phyloP scores from a whole-genome alignment of 1,140 invertebrate genomes.

The Drosophila oshimai region DNA sequence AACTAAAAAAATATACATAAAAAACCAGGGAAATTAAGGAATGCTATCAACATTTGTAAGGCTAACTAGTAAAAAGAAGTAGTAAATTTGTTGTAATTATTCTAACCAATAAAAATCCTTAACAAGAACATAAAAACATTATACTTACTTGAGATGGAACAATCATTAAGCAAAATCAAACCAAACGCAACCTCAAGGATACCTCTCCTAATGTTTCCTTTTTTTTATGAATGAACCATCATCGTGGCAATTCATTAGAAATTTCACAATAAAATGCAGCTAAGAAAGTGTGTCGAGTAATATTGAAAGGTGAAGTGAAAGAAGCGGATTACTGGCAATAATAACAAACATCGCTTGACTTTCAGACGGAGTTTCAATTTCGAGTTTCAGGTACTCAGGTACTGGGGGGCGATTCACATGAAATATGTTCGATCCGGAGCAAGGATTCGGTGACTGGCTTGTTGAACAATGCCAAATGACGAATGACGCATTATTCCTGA shows the following conservation, averaged over 20 bases:
- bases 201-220: slow-evolving; percentile 12
- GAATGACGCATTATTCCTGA: slow-evolving; percentile 65
- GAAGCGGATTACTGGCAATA: slow-evolving; percentile 43
- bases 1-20: not conserved
- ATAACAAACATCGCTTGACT: slow-evolving; percentile 74
- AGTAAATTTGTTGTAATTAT: too few relatives aligned
- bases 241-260: slow-evolving; percentile 70
- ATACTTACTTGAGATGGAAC: slow-evolving; percentile 1
- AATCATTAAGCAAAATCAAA: slow-evolving; percentile 56
- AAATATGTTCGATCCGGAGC: slow-evolving; percentile 38
- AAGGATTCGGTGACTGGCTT: slow-evolving; percentile 23
- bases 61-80: too few relatives aligned
- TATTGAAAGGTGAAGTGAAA: slow-evolving; percentile 13
- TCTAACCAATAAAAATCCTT: too few relatives aligned
- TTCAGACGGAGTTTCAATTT: slow-evolving; percentile 24
- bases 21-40: too few relatives aligned
- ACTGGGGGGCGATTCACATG: slow-evolving; percentile 39
- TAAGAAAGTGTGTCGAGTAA: slow-evolving; percentile 2
- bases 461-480: slow-evolving; percentile 70
- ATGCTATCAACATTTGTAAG: too few relatives aligned
- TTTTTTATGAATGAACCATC: slow-evolving; percentile 74
- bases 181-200: slow-evolving; percentile 30
- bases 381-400: slow-evolving; percentile 22
- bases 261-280: slow-evolving; percentile 39
- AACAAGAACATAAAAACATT: slow-evolving; percentile 4